These are phyloP conservation scores for Scrobipalpa atriplicella DNA, from an alignment of 2,888 invertebrate species.

Conservation along the genomic window DNA sequence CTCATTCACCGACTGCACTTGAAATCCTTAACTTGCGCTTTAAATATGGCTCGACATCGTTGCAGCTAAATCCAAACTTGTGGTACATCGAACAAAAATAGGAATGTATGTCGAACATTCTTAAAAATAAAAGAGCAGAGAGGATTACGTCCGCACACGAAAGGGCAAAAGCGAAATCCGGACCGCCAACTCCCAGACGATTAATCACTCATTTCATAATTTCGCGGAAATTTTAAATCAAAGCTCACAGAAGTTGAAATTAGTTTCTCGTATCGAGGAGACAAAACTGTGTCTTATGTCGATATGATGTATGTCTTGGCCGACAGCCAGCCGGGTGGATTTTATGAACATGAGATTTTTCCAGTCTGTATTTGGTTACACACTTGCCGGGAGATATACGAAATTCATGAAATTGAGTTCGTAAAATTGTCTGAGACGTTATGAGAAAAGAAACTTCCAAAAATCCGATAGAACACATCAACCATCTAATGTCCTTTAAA, in stretches of 20 bases:
- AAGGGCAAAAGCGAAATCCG: constrained; percentile 19
- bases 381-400: not conserved
- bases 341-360: constrained; percentile 23
- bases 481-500: no score
- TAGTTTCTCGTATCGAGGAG: constrained; percentile 20
- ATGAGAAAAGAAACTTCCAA: no score
- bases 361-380: constrained; percentile 14
- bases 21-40: not conserved
- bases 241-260: constrained; percentile 24
- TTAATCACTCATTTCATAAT: constrained; percentile 18
- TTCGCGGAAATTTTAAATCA: constrained; percentile 18
- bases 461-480: no score
- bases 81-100: not conserved
- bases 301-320: constrained; percentile 23
- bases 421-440: not conserved
- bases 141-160: not conserved
- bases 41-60: not conserved
- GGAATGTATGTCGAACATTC: not conserved
- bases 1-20: not conserved
- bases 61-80: not conserved
- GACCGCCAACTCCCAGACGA: constrained; percentile 6
- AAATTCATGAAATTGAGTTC: not conserved
- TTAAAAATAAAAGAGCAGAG: not conserved
- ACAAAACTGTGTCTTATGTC: constrained; percentile 24
- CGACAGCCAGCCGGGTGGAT: constrained; percentile 15